phyloP scores from a whole-genome alignment of 2,113 vertebrate species.

The Panthera tigris region DNA sequence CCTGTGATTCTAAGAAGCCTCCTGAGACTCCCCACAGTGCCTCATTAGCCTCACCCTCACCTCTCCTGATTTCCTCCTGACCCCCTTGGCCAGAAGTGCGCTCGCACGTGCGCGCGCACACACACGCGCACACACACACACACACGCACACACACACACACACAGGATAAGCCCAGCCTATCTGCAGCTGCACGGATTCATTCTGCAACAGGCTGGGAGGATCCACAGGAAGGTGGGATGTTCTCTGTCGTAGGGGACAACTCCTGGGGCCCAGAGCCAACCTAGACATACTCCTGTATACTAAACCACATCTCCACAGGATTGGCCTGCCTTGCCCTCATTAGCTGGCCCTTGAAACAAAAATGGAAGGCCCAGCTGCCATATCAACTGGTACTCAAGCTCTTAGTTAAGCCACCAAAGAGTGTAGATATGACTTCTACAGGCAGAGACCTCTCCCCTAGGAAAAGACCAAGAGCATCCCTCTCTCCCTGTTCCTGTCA shows the following conservation, averaged over 20 bases:
- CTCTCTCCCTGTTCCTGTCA: neutral
- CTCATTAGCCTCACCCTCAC: neutral
- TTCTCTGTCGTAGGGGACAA: neutral
- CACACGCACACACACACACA: no score
- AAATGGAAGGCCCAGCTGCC: neutral
- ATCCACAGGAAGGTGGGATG: neutral
- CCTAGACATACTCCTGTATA: neutral
- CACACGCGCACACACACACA: fast-evolving
- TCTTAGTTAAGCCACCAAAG: neutral
- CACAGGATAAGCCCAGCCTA: neutral
- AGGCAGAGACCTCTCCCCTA: neutral
- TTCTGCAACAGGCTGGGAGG: neutral
- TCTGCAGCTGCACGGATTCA: neutral
- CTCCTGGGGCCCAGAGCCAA: neutral
- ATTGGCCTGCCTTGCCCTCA: neutral
- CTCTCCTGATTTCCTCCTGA: neutral
- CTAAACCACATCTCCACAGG: neutral
- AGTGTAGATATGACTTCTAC: neutral
- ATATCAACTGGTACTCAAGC: neutral
- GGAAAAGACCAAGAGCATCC: neutral
- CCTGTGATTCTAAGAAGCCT: neutral
- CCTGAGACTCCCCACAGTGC: neutral
- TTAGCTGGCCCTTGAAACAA: neutral
- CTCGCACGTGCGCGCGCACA: fast-evolving
- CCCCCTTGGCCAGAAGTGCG: neutral